phyloP scores from a whole-genome alignment of 2,113 vertebrate species.

The Equus przewalskii region DNA sequence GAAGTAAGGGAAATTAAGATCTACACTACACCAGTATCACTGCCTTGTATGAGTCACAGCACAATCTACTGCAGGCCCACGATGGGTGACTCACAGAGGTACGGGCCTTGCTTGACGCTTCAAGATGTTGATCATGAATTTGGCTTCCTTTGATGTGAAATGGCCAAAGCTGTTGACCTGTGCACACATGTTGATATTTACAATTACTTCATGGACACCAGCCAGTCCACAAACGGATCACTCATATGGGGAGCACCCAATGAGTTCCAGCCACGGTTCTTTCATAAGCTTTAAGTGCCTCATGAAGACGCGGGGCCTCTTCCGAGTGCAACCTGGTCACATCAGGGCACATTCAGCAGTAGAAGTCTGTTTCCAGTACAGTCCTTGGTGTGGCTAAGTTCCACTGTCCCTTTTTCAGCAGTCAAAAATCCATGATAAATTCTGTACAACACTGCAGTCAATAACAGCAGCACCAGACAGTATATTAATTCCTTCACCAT shows the following conservation, averaged over 20 bases:
- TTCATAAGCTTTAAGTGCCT: slow-evolving; percentile 79
- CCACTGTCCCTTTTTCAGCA: slow-evolving; percentile 90
- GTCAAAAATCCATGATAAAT: slow-evolving; percentile 92
- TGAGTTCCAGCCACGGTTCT: slow-evolving; percentile 79
- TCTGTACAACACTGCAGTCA: slow-evolving; percentile 92
- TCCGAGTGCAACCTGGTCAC: slow-evolving; percentile 83
- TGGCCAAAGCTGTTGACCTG: slow-evolving; percentile 87
- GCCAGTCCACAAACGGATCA: slow-evolving; percentile 74
- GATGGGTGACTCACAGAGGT: slow-evolving; percentile 85
- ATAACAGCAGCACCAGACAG: slow-evolving; percentile 93
- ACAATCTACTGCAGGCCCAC: slow-evolving; percentile 89
- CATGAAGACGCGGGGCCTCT: slow-evolving; percentile 80
- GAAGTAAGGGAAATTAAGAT: slow-evolving; percentile 80
- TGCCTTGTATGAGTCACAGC: slow-evolving; percentile 88
- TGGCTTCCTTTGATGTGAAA: slow-evolving; percentile 87
- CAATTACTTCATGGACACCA: slow-evolving; percentile 85
- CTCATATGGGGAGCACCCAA: slow-evolving; percentile 83
- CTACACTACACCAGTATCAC: slow-evolving; percentile 85
- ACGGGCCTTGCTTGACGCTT: slow-evolving; percentile 83
- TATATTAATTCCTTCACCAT: slow-evolving; percentile 90
- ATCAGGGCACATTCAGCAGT: slow-evolving; percentile 88
- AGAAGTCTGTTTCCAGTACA: slow-evolving; percentile 90
- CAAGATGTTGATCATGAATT: slow-evolving; percentile 82
- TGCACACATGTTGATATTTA: slow-evolving; percentile 91
- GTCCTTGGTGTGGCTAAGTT: slow-evolving; percentile 91